Base-by-base conservation (phyloP, 2,888 invertebrate species). In the Microdon myrmicae region DNA sequence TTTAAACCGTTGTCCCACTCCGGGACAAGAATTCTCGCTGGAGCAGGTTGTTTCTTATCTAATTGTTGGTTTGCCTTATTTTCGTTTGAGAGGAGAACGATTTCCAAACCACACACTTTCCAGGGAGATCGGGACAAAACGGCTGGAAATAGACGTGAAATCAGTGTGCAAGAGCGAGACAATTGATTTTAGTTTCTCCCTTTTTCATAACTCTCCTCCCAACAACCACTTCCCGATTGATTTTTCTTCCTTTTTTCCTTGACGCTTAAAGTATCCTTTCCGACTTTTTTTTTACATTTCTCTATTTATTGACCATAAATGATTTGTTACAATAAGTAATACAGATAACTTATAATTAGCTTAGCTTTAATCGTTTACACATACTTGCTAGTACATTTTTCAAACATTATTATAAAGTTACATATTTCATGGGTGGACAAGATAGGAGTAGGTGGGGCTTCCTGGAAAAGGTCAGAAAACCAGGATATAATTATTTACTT, bases 1-100 rank as follows among this genome's bases (percentile, higher is more conserved):
- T 56, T 56, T 56, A 44, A 44, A 9, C n/a, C 20, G 28, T 23
- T 35, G 37, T 47, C 43, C 58, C 51, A 47, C 58, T 51, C 45
- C 43, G 23, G n/a, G n/a, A n/a, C n/a, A n/a, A n/a, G n/a, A n/a
- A n/a, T n/a, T n/a, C n/a, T n/a, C 41, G 32, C 26, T 23, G 20
- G 56, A 26, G 45, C 64, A 64, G 64, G 64, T 64, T 64, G 64
- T 58, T 51, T 58, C 58, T 64, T 64, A 47, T 58, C 58, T 58
- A 47, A 51, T 61, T 61, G 56, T 55, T 60, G 38, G 48, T 19
- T 61, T 41, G 48, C 26, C 41, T 61, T 55, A 28, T 48, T 56
- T 26, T 38, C 47, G 29, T 31, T 64, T 56, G n/a, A n/a, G n/a
- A n/a, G n/a, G 22, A 20, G 41, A 56, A 19, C 28, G 16, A 29